A percentile compares a stretch with the other conserved stretches of the same genome.
These are phyloP conservation scores for Zosterops pallidus DNA, from an alignment of 2,113 vertebrate genomes.

Conservation along the genomic window DNA sequence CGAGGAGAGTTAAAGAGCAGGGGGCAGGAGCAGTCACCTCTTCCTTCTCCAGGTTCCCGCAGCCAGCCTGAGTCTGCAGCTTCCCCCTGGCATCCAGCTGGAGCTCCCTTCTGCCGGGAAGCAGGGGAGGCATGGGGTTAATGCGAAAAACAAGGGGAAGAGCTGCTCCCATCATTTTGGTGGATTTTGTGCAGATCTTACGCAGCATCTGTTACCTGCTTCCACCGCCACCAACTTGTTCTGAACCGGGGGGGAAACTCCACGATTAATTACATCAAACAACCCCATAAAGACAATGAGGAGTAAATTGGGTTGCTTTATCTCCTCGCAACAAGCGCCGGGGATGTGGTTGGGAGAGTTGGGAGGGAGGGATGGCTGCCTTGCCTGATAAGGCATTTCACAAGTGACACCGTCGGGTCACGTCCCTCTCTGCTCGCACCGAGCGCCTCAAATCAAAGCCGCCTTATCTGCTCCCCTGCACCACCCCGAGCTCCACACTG, in stretches of 20 bases:
- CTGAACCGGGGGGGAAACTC: background rate
- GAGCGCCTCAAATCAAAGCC: background rate
- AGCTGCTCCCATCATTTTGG: background rate
- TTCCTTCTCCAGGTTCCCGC: background rate
- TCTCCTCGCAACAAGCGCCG: constrained; percentile 2
- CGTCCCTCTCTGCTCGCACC: background rate
- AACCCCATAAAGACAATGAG: background rate
- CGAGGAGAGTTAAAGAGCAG: constrained; percentile 39
- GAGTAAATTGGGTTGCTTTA: constrained; percentile 38
- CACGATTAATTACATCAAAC: constrained; percentile 42
- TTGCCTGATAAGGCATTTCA: background rate
- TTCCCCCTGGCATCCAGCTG: background rate
- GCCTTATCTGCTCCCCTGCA: background rate
- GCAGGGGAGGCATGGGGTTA: background rate
- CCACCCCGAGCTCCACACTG: background rate
- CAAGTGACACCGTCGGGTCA: background rate
- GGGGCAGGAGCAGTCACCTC: background rate
- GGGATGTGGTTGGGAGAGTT: background rate
- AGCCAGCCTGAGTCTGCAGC: background rate
- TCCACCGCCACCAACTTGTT: background rate
- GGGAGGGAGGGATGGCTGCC: background rate
- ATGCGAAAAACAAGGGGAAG: background rate
- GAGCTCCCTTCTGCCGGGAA: background rate
- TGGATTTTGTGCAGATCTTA: background rate
- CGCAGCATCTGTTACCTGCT: constrained; percentile 8